Conservation (phyloP, 2,797 vertebrate genomes). For the Molossus alvarezi region DNA sequence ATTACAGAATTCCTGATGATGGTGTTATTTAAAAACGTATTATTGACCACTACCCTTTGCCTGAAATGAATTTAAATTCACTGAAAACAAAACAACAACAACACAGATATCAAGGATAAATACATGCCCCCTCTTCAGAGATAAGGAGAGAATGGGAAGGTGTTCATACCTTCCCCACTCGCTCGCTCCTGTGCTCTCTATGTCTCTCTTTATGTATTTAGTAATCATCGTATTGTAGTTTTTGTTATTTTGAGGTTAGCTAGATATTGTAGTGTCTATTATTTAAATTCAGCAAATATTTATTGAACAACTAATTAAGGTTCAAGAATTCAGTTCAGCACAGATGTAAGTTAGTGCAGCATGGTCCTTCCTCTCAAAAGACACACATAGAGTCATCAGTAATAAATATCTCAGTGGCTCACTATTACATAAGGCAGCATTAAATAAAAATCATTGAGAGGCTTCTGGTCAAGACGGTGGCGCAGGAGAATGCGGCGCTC, state of each 20-base stretch:
- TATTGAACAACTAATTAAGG: neutral
- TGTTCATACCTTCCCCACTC: neutral
- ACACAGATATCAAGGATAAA: neutral
- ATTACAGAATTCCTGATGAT: neutral
- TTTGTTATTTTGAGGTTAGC: neutral
- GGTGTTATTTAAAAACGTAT: neutral
- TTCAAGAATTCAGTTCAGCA: neutral
- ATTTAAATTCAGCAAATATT: constrained; percentile 50
- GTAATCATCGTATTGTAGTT: neutral
- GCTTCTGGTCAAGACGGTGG: neutral
- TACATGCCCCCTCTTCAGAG: neutral
- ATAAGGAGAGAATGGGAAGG: neutral
- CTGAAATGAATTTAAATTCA: neutral
- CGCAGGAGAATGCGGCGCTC: neutral
- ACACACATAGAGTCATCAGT: neutral
- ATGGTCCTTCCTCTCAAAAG: neutral
- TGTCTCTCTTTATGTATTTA: neutral
- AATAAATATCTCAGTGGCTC: constrained; percentile 22
- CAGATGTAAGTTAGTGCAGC: neutral
- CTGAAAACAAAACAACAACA: neutral
- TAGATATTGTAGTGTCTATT: neutral
- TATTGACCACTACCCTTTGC: neutral
- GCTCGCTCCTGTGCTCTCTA: neutral
- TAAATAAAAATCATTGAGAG: constrained; percentile 6
- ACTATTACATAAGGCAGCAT: neutral